Percentiles rank a stretch among this genome's conserved stretches.
Evolutionary conservation across 2,888 invertebrate genomes (phyloP).

Genomic region (Anorthoa munda): DNA sequence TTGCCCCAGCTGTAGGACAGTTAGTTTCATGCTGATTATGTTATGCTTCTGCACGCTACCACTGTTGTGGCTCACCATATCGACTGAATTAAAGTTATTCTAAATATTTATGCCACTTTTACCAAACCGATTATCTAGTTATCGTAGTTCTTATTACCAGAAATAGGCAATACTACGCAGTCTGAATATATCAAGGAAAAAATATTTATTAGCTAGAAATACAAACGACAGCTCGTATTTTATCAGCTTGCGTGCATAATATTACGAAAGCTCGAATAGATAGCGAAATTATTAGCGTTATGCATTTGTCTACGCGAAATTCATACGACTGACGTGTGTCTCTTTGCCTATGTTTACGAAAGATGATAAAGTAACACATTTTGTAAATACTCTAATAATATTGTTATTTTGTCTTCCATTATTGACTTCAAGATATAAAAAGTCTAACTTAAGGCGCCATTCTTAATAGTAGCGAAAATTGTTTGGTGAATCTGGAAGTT

Average conservation of each 20-base stretch:
- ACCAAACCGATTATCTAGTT: background rate
- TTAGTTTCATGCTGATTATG: background rate
- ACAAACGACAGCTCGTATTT: background rate
- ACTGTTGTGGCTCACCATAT: background rate
- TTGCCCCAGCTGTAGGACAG: background rate
- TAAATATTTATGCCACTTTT: background rate
- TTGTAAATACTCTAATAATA: background rate
- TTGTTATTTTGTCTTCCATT: background rate
- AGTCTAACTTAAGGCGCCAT: background rate
- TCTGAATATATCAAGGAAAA: background rate
- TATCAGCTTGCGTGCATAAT: background rate
- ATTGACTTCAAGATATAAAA: background rate
- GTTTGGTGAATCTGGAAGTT: background rate
- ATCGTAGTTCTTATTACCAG: background rate
- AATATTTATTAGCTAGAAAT: background rate
- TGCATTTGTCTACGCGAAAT: slow-evolving; percentile 4
- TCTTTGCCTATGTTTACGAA: background rate
- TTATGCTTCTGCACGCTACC: too few species aligned
- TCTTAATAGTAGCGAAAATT: background rate
- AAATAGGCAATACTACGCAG: background rate
- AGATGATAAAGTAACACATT: background rate
- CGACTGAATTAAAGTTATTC: background rate
- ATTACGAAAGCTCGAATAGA: background rate
- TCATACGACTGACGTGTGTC: background rate
- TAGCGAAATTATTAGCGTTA: background rate